phyloP scores from a whole-genome alignment of 2,797 vertebrate genomes.

The Cyprinella venusta region DNA sequence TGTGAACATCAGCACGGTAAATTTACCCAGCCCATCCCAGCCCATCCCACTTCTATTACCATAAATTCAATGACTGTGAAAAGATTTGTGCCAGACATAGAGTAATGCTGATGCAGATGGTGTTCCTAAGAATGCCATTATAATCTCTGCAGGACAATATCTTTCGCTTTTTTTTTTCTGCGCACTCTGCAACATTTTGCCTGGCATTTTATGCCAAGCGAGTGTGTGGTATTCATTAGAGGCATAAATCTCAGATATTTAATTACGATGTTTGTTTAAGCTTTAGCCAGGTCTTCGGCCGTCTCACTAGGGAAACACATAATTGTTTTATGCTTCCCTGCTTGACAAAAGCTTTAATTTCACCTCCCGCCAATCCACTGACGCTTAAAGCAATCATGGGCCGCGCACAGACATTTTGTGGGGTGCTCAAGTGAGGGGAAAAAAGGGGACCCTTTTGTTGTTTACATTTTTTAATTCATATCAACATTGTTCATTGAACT shows the following conservation, averaged over 20 bases:
- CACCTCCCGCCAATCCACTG: not conserved
- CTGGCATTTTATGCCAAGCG: constrained; percentile 52
- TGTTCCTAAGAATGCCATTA: constrained; percentile 53
- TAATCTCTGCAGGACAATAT: constrained; percentile 51
- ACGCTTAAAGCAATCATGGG: constrained; percentile 21
- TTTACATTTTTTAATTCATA: not conserved
- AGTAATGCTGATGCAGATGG: constrained; percentile 65
- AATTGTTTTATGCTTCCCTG: constrained; percentile 45
- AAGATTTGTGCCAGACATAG: constrained; percentile 44
- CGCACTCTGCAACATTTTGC: constrained; percentile 57
- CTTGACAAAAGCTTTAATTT: constrained; percentile 43
- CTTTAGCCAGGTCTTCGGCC: constrained; percentile 35
- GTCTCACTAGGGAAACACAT: constrained; percentile 46
- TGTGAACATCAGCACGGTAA: constrained; percentile 46
- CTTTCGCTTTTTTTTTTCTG: constrained; percentile 25
- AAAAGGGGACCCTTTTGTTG: not conserved
- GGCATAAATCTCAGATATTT: constrained; percentile 51
- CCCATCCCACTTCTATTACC: constrained; percentile 51
- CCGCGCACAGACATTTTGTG: not conserved
- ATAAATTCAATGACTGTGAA: constrained; percentile 52
- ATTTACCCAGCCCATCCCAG: constrained; percentile 23
- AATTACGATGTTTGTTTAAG: constrained; percentile 50
- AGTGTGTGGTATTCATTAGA: constrained; percentile 35
- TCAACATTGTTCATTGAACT: not conserved
- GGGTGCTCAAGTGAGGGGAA: not conserved